Conservation (phyloP, 30 jellyfish, hydroid and myxozoan genomes). For the Turritopsis dohrnii region DNA sequence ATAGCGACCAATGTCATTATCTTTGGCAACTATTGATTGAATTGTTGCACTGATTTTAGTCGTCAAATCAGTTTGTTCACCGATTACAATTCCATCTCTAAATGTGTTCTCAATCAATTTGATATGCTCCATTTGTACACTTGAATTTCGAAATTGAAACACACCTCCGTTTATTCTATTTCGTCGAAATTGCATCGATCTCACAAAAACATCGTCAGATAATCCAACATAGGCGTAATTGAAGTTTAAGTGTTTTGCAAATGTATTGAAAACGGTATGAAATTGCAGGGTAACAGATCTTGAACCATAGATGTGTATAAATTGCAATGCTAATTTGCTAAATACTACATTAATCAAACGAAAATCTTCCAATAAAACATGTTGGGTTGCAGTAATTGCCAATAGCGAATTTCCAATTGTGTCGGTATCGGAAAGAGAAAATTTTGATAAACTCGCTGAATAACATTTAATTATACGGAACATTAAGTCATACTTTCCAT, state of each 20-base stretch:
- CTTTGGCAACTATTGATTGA: not conserved
- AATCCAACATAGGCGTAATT: not conserved
- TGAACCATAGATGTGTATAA: not conserved
- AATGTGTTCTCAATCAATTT: not conserved
- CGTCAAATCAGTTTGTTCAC: not conserved
- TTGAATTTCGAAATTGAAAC: not conserved
- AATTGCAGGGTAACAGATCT: not conserved
- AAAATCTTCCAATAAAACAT: not conserved
- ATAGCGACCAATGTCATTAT: not conserved
- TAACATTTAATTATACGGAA: not conserved
- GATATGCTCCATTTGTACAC: not conserved
- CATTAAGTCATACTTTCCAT: not conserved
- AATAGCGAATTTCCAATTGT: not conserved
- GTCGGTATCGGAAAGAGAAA: not conserved
- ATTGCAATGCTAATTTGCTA: not conserved
- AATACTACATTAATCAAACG: not conserved
- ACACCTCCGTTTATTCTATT: not conserved
- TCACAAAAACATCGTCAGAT: not conserved
- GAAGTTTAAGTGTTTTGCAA: not conserved
- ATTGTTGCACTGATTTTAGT: not conserved
- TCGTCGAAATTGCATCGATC: not conserved
- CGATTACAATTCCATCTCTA: not conserved
- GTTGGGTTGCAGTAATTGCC: not conserved
- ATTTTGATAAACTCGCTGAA: not conserved
- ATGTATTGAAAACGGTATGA: not conserved